Evolutionary conservation across 2,113 vertebrate species (phyloP), one percentile per base, ranked within the genome.

Genomic region (Eptesicus fuscus): DNA sequence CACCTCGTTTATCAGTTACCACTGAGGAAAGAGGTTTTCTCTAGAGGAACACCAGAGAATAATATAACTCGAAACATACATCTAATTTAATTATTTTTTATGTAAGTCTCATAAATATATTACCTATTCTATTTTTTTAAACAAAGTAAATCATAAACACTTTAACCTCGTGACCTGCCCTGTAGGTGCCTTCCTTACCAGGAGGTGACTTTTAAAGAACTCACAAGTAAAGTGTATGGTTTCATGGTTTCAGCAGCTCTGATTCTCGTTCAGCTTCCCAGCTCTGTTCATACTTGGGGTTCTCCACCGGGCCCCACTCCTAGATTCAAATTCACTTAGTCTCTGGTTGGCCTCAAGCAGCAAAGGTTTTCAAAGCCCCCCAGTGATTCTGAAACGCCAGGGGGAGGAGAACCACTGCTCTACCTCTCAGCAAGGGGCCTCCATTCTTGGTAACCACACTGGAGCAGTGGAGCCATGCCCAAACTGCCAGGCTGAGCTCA

Each of bases 141-240:
- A 56, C 12, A 87, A 87, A 88, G 69, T 47, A 65, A 93, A 49
- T 17, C 20, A 93, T 61, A 61, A 47, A 61, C 23, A 56, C 32
- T 35, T 78, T n/a, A 65, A 49, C 42, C 32, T 78, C 10, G 3
- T 20, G 12, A 56, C 56, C 22, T 53, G n/a, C 53, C 71, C 70
- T 74, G 14, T 30, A 32, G 37, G 7, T 30, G 42, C 8, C 14
- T 51, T 67, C 51, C 28, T 44, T 28, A 22, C 49, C 5, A 3
- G 22, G 56, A 84, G 25, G 7, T 16, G 59, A 59, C 59, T 32
- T 10, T 25, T 20, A 40, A 20, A 17, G 25, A 42, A 49, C 37
- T 47, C 22, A 0, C 0, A 5, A 88, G 23, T 32, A 44, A 89
- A 83, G 35, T 0, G 7, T 53, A 7, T 22, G 9, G 2, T 10